These are phyloP conservation scores for Copidosoma aretas DNA, from an alignment of 2,888 invertebrate species.

Conservation along the genomic window DNA sequence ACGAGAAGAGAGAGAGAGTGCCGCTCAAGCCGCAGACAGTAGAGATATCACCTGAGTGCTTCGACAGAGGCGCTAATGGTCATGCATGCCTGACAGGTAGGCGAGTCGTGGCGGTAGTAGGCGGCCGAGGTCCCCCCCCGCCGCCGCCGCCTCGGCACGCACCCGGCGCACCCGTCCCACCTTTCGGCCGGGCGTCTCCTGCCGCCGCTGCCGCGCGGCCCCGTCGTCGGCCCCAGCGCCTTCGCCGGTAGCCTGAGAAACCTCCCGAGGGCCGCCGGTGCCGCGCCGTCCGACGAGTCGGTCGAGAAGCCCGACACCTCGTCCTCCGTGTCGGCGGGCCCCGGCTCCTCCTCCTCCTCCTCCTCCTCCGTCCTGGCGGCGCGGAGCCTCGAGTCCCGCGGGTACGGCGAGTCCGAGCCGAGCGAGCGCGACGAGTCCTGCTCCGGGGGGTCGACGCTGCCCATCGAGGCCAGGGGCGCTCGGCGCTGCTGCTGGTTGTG, in stretches of 20 bases:
- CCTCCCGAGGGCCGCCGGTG: constrained; percentile 46
- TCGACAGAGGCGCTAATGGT: constrained; percentile 60
- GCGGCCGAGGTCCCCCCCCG: constrained; percentile 28
- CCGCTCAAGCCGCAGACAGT: background rate
- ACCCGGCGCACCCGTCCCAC: constrained; percentile 63
- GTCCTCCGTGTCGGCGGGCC: constrained; percentile 78
- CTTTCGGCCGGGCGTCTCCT: constrained; percentile 56
- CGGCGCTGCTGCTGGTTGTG: constrained; percentile 60
- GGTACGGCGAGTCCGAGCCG: constrained; percentile 83
- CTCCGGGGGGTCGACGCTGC: constrained; percentile 75
- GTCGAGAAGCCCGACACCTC: constrained; percentile 85
- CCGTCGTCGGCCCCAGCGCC: constrained; percentile 56
- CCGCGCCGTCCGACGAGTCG: constrained; percentile 68
- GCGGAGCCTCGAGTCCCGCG: constrained; percentile 63
- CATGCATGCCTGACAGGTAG: constrained; percentile 46
- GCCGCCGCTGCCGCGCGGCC: constrained; percentile 62
- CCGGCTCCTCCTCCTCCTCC: constrained; percentile 50
- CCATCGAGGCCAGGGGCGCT: constrained; percentile 81
- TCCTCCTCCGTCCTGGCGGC: constrained; percentile 14
- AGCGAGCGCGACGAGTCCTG: constrained; percentile 72
- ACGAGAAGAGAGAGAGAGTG: constrained; percentile 2
- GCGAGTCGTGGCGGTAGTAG: background rate
- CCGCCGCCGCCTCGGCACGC: constrained; percentile 57
- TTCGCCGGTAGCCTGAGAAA: constrained; percentile 62
- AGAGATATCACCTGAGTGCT: constrained; percentile 54